Conservation (phyloP, 2,797 vertebrate species). For the Chromis chromis region DNA sequence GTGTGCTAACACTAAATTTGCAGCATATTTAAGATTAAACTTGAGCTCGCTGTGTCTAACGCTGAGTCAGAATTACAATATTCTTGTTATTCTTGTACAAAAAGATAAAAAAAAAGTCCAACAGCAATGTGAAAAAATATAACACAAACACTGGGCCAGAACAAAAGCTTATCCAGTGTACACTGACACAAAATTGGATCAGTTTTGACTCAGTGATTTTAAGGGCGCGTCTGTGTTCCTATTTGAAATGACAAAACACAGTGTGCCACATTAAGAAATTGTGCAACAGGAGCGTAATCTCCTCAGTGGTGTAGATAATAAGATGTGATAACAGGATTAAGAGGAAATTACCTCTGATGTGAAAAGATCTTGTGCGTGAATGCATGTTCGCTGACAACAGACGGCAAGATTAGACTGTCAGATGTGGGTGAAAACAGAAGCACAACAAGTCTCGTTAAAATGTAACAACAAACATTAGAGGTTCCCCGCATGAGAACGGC, state of each 20-base stretch:
- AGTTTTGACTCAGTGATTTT: slow-evolving; percentile 11
- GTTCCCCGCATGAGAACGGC: slow-evolving; percentile 21
- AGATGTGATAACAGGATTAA: slow-evolving; percentile 59
- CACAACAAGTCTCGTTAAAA: slow-evolving; percentile 48
- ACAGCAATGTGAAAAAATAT: neutral
- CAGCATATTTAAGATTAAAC: neutral
- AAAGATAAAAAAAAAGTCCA: neutral
- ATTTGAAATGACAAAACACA: slow-evolving; percentile 25
- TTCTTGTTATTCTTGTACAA: neutral
- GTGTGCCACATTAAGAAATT: slow-evolving; percentile 8
- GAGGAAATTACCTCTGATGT: slow-evolving; percentile 57
- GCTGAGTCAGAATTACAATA: neutral
- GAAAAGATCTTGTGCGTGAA: slow-evolving; percentile 14
- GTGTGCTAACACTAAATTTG: neutral
- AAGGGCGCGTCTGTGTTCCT: neutral
- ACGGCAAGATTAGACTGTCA: slow-evolving; percentile 47
- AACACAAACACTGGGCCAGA: neutral
- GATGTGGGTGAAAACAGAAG: slow-evolving; percentile 46
- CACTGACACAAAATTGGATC: slow-evolving; percentile 1
- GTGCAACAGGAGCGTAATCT: slow-evolving; percentile 46
- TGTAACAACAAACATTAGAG: slow-evolving; percentile 29
- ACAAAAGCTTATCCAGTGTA: neutral
- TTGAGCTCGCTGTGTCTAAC: neutral
- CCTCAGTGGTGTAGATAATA: slow-evolving; percentile 47
- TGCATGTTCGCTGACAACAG: slow-evolving; percentile 30